Evolutionary conservation across 2,888 invertebrate genomes (phyloP).

Genomic region (Tanaodytes sp.): DNA sequence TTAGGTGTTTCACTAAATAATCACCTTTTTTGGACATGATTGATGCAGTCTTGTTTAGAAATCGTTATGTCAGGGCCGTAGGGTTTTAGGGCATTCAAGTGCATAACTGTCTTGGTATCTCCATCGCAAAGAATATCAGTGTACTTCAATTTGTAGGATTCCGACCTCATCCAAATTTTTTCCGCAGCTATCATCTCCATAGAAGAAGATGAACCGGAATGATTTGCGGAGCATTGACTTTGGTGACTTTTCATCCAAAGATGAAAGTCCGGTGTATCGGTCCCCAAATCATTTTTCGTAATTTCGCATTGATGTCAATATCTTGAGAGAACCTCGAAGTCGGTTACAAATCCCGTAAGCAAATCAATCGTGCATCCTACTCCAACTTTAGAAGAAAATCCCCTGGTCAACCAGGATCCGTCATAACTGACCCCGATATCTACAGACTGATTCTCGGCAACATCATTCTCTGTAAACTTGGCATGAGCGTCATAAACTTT

Average conservation of each 20-base stretch:
- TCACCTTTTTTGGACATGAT: neutral
- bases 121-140: conserved; percentile 12
- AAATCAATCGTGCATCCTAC: conserved; percentile 9
- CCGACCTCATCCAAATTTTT: conserved; percentile 1
- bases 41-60: neutral
- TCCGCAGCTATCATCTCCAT: conserved; percentile 6
- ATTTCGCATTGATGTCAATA: neutral
- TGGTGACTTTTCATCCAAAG: conserved; percentile 6
- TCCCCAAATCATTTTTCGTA: conserved; percentile 3
- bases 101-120: conserved; percentile 13
- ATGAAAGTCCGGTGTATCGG: neutral
- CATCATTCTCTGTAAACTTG: neutral
- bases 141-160: neutral
- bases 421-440: neutral
- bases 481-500: conserved; percentile 6
- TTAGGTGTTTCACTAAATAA: neutral
- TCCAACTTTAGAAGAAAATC: conserved; percentile 7
- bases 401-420: conserved; percentile 1
- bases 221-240: neutral
- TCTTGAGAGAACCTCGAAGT: conserved; percentile 5
- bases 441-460: neutral
- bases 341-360: conserved; percentile 13
- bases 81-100: too few species aligned
- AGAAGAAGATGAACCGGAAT: neutral
- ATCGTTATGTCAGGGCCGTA: neutral